Percentiles rank a stretch among this genome's conserved stretches.
Conservation (phyloP, 2,113 vertebrate species). For the Apodemus sylvaticus region DNA sequence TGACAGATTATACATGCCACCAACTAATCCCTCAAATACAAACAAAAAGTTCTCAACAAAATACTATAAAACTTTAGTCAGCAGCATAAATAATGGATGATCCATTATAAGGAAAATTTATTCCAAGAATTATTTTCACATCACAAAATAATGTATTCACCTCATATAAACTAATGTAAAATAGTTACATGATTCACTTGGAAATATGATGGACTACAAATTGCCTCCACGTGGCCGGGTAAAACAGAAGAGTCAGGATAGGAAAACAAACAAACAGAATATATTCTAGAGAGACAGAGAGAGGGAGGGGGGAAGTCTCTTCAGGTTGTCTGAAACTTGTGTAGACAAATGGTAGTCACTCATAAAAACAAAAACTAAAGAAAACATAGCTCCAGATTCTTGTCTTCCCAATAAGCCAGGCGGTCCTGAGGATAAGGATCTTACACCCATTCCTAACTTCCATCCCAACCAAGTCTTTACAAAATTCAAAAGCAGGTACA, state of each 20-base stretch:
- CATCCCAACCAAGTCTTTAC: no score
- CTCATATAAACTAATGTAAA: neutral
- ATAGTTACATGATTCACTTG: neutral
- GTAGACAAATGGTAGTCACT: neutral
- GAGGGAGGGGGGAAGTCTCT: neutral
- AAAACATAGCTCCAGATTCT: neutral
- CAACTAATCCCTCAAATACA: neutral
- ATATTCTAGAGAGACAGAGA: neutral
- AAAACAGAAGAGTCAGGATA: neutral
- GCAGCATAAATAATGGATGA: neutral
- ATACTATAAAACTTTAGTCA: neutral
- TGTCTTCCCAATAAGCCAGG: neutral
- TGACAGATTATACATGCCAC: neutral
- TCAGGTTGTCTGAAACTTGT: neutral
- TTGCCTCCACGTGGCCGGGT: neutral
- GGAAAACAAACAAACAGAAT: no score
- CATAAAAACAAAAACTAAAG: neutral
- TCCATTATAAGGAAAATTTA: neutral
- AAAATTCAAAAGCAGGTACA: neutral
- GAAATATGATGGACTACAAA: neutral
- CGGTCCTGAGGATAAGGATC: neutral
- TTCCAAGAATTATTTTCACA: neutral
- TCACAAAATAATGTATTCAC: no score
- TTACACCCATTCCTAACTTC: neutral
- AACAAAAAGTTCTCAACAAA: neutral